These are phyloP conservation scores for Dendrocincla fuliginosa DNA, from an alignment of 2,797 vertebrate species.

Conservation along the genomic window DNA sequence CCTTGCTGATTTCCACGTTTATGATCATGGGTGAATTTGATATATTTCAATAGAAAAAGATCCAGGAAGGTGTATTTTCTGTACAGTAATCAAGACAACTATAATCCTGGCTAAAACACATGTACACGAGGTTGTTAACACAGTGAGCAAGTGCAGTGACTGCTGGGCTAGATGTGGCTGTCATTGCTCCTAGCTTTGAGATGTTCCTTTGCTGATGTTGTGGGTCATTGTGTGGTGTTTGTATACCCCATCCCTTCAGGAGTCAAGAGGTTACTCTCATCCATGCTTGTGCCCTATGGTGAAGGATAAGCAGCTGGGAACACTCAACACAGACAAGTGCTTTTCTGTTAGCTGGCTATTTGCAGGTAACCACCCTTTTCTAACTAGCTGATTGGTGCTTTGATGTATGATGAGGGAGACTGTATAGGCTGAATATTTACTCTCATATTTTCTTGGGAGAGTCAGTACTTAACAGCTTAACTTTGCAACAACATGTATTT, in stretches of 20 bases:
- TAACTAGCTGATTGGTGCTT: neutral
- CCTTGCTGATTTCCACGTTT: neutral
- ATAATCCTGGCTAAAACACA: neutral
- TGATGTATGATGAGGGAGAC: neutral
- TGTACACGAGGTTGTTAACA: neutral
- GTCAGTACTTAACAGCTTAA: neutral
- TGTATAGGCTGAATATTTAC: neutral
- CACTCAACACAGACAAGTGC: neutral
- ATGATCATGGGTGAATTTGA: neutral
- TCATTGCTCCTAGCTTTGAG: neutral
- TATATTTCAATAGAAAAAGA: neutral
- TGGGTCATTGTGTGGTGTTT: neutral
- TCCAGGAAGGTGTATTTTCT: neutral
- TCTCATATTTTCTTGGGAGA: neutral
- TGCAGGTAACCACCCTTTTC: neutral
- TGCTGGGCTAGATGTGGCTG: neutral
- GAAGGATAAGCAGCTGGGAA: neutral
- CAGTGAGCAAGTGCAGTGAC: neutral
- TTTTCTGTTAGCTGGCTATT: neutral
- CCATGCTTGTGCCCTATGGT: neutral
- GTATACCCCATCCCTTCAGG: neutral
- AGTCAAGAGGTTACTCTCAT: neutral
- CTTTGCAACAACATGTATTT: neutral
- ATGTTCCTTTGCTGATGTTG: neutral
- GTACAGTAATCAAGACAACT: neutral